phyloP scores from a whole-genome alignment of 1,140 invertebrate species.

The Drosophila willistoni region DNA sequence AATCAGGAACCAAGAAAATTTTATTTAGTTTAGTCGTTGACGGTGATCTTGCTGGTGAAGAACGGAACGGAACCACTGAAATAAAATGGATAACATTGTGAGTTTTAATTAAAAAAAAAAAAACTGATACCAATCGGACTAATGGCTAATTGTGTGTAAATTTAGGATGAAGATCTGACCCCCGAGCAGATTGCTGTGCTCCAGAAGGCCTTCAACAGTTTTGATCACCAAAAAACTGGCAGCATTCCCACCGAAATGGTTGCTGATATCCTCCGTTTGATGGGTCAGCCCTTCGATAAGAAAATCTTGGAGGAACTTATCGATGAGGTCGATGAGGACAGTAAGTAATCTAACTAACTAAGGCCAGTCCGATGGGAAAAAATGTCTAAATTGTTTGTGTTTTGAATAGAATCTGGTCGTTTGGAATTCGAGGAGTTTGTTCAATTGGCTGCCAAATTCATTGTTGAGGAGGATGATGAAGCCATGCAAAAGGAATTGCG shows the following conservation, averaged over 20 bases:
- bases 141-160: not conserved
- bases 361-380: conserved; percentile 44
- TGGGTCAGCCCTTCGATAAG: conserved; percentile 97
- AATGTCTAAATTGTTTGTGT: not conserved
- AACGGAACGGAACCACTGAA: conserved; percentile 56
- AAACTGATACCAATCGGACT: not conserved
- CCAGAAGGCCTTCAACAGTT: conserved; percentile 97
- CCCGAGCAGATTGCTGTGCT: conserved; percentile 89
- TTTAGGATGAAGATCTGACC: conserved; percentile 86
- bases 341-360: conserved; percentile 87
- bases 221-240: conserved; percentile 96
- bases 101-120: conserved; percentile 23
- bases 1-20: conserved; percentile 45
- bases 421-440: conserved; percentile 98
- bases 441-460: conserved; percentile 95
- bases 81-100: conserved; percentile 59
- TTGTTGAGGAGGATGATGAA: conserved; percentile 97
- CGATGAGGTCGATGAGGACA: conserved; percentile 97
- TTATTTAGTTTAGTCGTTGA: conserved; percentile 64
- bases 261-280: conserved; percentile 95
- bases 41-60: conserved; percentile 71
- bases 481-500: conserved; percentile 95
- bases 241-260: conserved; percentile 97
- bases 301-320: conserved; percentile 97
- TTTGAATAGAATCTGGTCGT: conserved; percentile 91